Conservation (phyloP, 2,888 invertebrate species). For the Incurvaria masculella region DNA sequence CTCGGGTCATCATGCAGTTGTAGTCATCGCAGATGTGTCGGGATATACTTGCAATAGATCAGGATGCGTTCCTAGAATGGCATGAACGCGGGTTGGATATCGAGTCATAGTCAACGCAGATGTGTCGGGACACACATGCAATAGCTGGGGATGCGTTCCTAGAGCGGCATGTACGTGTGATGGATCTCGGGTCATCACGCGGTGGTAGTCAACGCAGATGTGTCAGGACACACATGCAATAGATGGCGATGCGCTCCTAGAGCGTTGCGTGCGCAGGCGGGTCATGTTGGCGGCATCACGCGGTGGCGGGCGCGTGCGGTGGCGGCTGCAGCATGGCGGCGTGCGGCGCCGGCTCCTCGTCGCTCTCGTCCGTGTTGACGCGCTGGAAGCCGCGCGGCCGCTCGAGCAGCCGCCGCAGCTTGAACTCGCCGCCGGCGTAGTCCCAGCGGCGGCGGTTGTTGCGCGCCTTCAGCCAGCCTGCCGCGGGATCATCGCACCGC, state of each 20-base stretch:
- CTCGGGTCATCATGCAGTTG: not conserved
- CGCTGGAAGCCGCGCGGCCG: slow-evolving; percentile 60
- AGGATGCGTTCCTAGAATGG: not conserved
- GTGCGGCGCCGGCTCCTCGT: slow-evolving; percentile 57
- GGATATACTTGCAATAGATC: not conserved
- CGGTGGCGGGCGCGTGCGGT: slow-evolving; percentile 28
- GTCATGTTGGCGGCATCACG: slow-evolving; percentile 24
- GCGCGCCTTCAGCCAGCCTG: slow-evolving; percentile 32
- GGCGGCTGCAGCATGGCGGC: slow-evolving; percentile 41
- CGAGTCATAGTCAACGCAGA: too few relatives aligned
- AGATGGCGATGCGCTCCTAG: not conserved
- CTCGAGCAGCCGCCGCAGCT: slow-evolving; percentile 61
- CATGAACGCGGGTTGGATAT: not conserved
- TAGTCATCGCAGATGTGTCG: not conserved
- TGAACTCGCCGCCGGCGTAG: slow-evolving; percentile 56
- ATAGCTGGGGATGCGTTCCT: too few relatives aligned
- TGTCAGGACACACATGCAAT: not conserved
- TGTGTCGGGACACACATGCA: too few relatives aligned
- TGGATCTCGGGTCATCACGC: too few relatives aligned
- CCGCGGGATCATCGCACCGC: slow-evolving; percentile 24
- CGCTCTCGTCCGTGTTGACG: slow-evolving; percentile 64
- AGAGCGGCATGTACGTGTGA: not conserved
- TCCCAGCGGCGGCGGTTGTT: slow-evolving; percentile 48
- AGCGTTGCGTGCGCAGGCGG: not conserved
- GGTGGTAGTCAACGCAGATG: too few relatives aligned